Conservation (phyloP, 1,140 invertebrate genomes). For the Platorchestia sp. region DNA sequence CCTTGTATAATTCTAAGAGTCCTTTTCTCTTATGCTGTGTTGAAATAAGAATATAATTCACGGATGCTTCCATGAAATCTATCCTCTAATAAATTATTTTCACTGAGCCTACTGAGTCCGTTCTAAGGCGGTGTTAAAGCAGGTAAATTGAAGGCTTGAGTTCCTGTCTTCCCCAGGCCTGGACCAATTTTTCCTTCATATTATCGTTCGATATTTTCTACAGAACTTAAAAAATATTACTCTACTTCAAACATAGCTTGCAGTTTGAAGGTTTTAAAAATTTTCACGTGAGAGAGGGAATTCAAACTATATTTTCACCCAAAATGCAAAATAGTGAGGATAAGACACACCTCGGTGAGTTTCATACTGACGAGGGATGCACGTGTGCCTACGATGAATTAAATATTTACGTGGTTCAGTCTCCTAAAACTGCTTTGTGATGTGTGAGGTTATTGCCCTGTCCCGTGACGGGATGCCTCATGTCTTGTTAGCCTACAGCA, state of each 20-base stretch:
- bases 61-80: too few relatives aligned
- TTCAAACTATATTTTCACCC: too few relatives aligned
- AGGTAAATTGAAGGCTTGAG: neutral
- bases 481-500: neutral
- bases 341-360: too few relatives aligned
- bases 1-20: too few relatives aligned
- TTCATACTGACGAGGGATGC: too few relatives aligned
- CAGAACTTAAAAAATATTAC: too few relatives aligned
- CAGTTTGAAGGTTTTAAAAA: too few relatives aligned
- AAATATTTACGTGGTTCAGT: neutral
- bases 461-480: neutral
- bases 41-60: too few relatives aligned
- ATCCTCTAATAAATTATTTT: neutral
- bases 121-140: neutral
- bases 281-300: too few relatives aligned
- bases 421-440: neutral
- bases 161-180: neutral
- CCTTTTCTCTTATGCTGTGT: too few relatives aligned
- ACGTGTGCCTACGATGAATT: neutral
- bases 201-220: neutral
- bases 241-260: too few relatives aligned
- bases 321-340: too few relatives aligned
- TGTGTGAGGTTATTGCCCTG: neutral
- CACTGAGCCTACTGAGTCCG: neutral
- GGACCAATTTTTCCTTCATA: neutral